Conservation (phyloP, 1,140 invertebrate species). For the Caenorhabditis inopinata region DNA sequence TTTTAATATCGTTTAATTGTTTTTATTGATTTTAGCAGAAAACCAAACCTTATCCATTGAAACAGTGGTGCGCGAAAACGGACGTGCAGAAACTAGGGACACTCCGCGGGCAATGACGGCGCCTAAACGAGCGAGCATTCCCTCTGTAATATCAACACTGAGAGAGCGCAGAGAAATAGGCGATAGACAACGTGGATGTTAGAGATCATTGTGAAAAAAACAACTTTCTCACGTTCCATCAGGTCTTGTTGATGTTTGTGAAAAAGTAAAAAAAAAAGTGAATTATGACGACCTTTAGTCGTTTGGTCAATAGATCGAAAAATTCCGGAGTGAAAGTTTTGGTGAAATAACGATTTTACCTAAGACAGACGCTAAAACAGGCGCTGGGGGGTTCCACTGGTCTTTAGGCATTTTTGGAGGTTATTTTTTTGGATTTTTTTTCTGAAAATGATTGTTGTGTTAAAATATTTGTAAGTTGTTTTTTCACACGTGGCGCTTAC, state of each 20-base stretch:
- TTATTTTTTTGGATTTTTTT: too few relatives aligned
- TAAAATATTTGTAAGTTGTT: too few relatives aligned
- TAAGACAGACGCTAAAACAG: too few relatives aligned
- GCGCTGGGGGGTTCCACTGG: too few relatives aligned
- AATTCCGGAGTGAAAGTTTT: too few relatives aligned
- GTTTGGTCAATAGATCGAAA: too few relatives aligned
- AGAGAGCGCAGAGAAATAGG: background rate
- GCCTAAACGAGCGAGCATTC: conserved; percentile 29
- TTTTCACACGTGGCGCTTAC: too few relatives aligned
- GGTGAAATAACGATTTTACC: too few relatives aligned
- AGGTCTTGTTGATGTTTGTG: background rate
- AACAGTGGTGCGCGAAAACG: conserved; percentile 2
- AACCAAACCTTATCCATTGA: conserved; percentile 36
- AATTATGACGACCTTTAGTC: background rate
- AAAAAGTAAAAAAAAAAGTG: background rate
- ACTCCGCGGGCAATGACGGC: conserved; percentile 33
- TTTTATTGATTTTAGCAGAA: too few relatives aligned
- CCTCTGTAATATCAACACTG: background rate
- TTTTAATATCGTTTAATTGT: too few relatives aligned
- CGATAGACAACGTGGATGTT: background rate
- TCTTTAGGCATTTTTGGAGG: too few relatives aligned
- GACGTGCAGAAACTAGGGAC: background rate
- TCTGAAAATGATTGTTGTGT: too few relatives aligned
- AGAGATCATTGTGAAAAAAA: background rate
- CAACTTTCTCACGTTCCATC: background rate